Conservation (phyloP, 2,888 invertebrate genomes). For the Hololepta plana region DNA sequence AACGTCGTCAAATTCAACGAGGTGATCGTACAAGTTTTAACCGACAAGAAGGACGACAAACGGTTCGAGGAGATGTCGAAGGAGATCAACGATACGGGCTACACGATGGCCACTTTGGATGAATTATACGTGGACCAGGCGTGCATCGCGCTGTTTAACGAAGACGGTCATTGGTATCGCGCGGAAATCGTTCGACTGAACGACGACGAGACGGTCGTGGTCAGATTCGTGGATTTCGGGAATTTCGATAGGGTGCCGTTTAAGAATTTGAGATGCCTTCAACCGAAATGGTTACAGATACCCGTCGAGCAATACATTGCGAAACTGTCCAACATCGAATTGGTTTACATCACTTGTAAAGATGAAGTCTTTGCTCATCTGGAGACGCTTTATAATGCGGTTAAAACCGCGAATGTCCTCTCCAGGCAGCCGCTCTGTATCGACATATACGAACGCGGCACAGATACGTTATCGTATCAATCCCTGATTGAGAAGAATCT, state of each 20-base stretch:
- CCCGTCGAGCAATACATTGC: slow-evolving; percentile 35
- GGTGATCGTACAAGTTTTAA: slow-evolving; percentile 14
- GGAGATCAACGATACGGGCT: slow-evolving; percentile 31
- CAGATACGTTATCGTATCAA: slow-evolving; percentile 15
- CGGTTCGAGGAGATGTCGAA: slow-evolving; percentile 30
- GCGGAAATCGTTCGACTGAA: slow-evolving; percentile 39
- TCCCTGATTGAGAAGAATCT: slow-evolving; percentile 12
- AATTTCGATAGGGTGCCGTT: slow-evolving; percentile 36
- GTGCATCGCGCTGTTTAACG: slow-evolving; percentile 42
- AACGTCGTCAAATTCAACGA: slow-evolving; percentile 16
- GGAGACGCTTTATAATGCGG: slow-evolving; percentile 11
- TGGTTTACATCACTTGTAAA: slow-evolving; percentile 8
- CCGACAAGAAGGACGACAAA: slow-evolving; percentile 22
- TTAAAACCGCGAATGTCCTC: slow-evolving; percentile 13
- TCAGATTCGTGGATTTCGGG: slow-evolving; percentile 61
- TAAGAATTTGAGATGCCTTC: slow-evolving; percentile 31
- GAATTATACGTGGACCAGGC: slow-evolving; percentile 32
- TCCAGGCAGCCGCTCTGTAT: slow-evolving; percentile 14
- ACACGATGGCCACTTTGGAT: slow-evolving; percentile 26
- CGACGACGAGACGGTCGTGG: slow-evolving; percentile 30
- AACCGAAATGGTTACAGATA: slow-evolving; percentile 29
- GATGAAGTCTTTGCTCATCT: slow-evolving; percentile 11
- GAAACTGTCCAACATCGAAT: slow-evolving; percentile 14
- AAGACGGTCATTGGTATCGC: slow-evolving; percentile 54
- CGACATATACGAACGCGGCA: slow-evolving; percentile 14